Conservation (phyloP, 2,797 vertebrate species). For the Pygocentrus nattereri region DNA sequence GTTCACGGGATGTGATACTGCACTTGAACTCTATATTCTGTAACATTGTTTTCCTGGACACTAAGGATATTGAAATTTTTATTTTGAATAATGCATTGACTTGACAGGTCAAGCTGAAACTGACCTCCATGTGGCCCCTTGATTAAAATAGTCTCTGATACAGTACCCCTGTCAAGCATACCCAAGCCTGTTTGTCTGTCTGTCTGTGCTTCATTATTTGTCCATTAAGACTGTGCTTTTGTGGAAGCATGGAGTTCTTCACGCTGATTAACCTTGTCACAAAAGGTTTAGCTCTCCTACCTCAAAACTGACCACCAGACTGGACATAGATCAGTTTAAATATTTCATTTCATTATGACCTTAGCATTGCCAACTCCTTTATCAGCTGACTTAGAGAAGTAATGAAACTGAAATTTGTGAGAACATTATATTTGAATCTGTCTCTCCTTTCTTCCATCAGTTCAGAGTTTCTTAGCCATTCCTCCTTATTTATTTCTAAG, state of each 20-base stretch:
- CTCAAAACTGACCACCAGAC: background rate
- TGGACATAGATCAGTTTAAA: background rate
- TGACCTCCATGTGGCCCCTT: background rate
- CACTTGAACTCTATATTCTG: slow-evolving; percentile 10
- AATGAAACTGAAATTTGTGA: background rate
- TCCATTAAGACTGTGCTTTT: slow-evolving; percentile 37
- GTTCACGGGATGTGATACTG: slow-evolving; percentile 15
- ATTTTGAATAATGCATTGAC: slow-evolving; percentile 12
- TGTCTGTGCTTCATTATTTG: slow-evolving; percentile 49
- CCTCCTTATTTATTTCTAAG: too few species aligned
- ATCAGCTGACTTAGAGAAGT: background rate
- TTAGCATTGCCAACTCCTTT: too few species aligned
- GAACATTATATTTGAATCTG: background rate
- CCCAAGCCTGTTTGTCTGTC: slow-evolving; percentile 4
- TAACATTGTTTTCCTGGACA: background rate
- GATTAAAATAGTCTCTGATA: slow-evolving; percentile 8
- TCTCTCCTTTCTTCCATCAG: background rate
- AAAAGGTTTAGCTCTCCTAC: slow-evolving; percentile 3
- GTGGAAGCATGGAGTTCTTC: slow-evolving; percentile 7
- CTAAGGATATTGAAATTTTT: slow-evolving; percentile 5
- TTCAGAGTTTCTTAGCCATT: background rate
- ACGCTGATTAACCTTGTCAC: slow-evolving; percentile 31
- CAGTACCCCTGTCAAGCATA: background rate
- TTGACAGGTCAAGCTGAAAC: background rate
- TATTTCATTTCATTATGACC: background rate